A percentile compares a stretch with the other conserved stretches of the same genome.
phyloP scores from a whole-genome alignment of 2,797 vertebrate genomes.

The Phylloscopus collybita region DNA sequence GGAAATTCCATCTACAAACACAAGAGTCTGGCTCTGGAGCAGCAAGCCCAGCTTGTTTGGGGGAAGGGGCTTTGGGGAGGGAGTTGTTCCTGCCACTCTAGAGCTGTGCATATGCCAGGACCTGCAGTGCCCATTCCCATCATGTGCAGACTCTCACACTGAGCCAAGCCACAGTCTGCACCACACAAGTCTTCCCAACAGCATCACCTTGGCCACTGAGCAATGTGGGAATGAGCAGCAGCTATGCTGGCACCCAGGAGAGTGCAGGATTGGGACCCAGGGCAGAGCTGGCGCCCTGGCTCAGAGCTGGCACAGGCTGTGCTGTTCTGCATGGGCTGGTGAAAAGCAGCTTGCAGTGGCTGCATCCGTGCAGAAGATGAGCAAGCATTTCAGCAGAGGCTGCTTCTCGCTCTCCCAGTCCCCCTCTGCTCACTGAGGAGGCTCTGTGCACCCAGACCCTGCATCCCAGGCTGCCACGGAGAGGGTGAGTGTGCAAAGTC shows the following conservation, averaged over 20 bases:
- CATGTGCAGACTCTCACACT: accelerated
- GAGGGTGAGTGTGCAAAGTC: background rate
- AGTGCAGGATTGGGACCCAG: background rate
- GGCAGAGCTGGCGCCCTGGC: background rate
- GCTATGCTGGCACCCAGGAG: background rate
- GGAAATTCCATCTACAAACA: slow-evolving; percentile 20
- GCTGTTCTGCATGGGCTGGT: background rate
- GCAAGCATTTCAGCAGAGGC: background rate
- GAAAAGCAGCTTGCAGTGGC: background rate
- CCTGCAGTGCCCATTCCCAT: background rate
- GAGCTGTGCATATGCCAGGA: background rate
- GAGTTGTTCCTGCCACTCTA: background rate
- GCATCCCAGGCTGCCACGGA: background rate
- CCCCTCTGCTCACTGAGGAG: background rate
- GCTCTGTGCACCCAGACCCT: background rate
- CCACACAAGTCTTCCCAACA: background rate
- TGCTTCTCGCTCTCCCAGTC: background rate
- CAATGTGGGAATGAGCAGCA: background rate
- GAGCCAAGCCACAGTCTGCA: background rate
- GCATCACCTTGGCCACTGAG: background rate
- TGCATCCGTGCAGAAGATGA: background rate
- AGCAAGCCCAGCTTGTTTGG: background rate
- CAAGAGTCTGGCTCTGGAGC: background rate
- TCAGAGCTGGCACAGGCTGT: background rate
- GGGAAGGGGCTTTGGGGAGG: background rate